Evolutionary conservation across 2,888 invertebrate species (phyloP).

Genomic region (Encarsia formosa): DNA sequence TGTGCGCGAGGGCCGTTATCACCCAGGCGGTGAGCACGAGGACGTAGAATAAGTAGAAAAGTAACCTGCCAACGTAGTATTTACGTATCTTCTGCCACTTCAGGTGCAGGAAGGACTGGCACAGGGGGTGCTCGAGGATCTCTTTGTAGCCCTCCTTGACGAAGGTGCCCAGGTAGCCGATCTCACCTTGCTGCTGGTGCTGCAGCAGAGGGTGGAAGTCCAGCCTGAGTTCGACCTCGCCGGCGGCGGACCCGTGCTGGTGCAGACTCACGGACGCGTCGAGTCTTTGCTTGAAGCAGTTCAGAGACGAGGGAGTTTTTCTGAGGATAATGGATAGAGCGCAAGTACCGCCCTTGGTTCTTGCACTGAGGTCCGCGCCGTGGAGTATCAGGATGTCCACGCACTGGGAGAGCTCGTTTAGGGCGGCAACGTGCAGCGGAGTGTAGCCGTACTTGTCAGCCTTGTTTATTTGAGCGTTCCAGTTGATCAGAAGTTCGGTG

Average conservation of each 20-base stretch:
- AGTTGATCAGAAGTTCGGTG: conserved; percentile 71
- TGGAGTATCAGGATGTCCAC: conserved; percentile 79
- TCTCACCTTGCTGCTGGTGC: conserved; percentile 79
- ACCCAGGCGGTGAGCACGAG: conserved; percentile 78
- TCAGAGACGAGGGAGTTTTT: conserved; percentile 80
- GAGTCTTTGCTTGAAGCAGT: conserved; percentile 76
- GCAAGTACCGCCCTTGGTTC: conserved; percentile 81
- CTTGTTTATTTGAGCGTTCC: conserved; percentile 78
- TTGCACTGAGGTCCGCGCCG: conserved; percentile 85
- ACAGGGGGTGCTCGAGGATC: conserved; percentile 78
- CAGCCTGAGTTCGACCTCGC: conserved; percentile 76
- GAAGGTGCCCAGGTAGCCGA: conserved; percentile 80
- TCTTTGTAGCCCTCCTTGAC: conserved; percentile 87
- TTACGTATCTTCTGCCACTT: conserved; percentile 89
- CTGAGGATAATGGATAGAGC: conserved; percentile 80
- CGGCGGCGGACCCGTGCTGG: conserved; percentile 71
- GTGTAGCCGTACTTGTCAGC: conserved; percentile 84
- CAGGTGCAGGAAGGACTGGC: conserved; percentile 80
- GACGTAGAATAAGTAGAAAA: conserved; percentile 76
- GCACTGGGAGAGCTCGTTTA: conserved; percentile 80
- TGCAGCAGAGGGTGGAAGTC: conserved; percentile 80
- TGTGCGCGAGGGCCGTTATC: conserved; percentile 76
- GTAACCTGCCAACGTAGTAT: conserved; percentile 76
- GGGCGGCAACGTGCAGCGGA: conserved; percentile 78
- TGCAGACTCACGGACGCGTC: conserved; percentile 77